Evolutionary conservation across 2,888 invertebrate species (phyloP), one percentile per base, ranked within the genome.

Genomic region (Cantharis lateralis): DNA sequence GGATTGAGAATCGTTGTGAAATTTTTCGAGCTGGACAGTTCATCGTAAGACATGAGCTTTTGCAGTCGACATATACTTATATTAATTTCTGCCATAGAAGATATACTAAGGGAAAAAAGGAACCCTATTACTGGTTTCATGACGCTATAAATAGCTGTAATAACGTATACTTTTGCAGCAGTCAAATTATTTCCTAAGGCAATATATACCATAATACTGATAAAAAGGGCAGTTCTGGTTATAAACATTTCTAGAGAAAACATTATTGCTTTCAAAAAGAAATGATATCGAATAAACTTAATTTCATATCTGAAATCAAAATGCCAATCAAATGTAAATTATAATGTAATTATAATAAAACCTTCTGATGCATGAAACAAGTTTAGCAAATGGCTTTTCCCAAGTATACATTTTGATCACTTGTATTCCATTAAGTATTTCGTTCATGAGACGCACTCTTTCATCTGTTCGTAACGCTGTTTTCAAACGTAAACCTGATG

Each of bases 391-490:
- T 0, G 97, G 95, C 82, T 93, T 94, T 87, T 98, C 98, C 95
- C 98, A 98, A 3, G 97, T 95, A 86, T 98, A 98, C 97, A 98
- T 98, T 90, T 98, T 98, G 81, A 98, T 96, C 1, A 98, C 96
- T 90, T 95, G 89, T 64, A 95, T 95, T 0, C 94, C 94, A n/a
- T 90, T 90, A 70, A 95, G 91, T 68, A 94, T 91, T 87, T 94
- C 93, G 83, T 91, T 92, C 93, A 94, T 93, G 7, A 93, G 85
- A 24, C 92, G 88, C 10, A 94, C 91, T 76, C 94, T 87, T 83
- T 92, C 91, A 85, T 94, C 94, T 0, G 93, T 93, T 82, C 91
- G 86, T 24, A 89, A 85, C 0, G 93, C 93, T 3, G 92, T 93
- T 81, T 90, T 85, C 72, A 89, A 74, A 79, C 88, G 82, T 70